Evolutionary conservation across 1,140 invertebrate species (phyloP), one percentile per base, ranked within the genome.

Genomic region (Oreohelix idahoensis): DNA sequence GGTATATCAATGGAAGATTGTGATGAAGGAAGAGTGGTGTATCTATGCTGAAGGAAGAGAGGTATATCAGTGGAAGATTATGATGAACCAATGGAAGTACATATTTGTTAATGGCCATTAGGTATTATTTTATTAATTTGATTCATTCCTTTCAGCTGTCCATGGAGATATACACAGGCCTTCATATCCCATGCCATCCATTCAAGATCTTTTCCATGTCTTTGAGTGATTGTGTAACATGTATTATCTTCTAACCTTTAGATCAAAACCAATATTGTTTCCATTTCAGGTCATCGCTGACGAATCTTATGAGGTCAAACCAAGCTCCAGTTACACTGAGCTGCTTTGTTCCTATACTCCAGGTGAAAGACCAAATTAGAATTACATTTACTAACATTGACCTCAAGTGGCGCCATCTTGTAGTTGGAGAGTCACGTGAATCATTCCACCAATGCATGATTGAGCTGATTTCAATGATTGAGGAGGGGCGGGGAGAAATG

Each of bases 391-490:
- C 2, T 32, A 23, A 73, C 38, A 38, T 1, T 23, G 71, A 73
- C 10, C 71, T 73, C 38, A 73, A 4, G 4, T 73, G 71, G 71
- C 71, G 38, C 36, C 39, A 73, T 45, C 35, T 73, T 2, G 71
- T 39, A n/a, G 71, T 73, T 26, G 71, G 71, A 11, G 23, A 39
- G 36, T 26, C 71, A 4, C 2, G 71, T 10, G 36, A 73, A 73
- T 73, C 71, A 38, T 73, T 42, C 26, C 29, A 51, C 45, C 74
- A 45, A 13, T 76, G 45, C 29, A 51, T 76, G 17, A 53, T 76
- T 4, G 45, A 35, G 17, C 42, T 76, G 74, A 51, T 76, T 1
- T 76, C 74, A 8, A 23, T 51, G 39, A 32, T 76, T 15, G 74
- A 76, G 45, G n/a, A 51, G 23, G 36, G 38, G 5, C 49, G 29